Percentiles rank a stretch among this genome's conserved stretches.
Evolutionary conservation across 2,888 invertebrate species (phyloP).

Genomic region (Tenthredo mesomela): DNA sequence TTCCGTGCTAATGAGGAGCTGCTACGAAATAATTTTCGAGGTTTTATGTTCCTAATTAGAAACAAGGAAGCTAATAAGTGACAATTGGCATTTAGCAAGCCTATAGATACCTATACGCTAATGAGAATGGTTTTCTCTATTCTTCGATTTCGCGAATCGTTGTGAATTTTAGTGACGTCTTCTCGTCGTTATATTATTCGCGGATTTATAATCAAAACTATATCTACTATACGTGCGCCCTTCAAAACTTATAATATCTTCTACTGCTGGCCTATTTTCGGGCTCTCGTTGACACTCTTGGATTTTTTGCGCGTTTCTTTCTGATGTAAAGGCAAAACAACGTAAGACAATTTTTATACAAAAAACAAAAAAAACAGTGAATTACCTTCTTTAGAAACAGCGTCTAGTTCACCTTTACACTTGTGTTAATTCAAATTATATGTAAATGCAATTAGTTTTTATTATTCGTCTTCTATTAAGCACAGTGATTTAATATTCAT

Average conservation of each 20-base stretch:
- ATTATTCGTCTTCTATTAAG: neutral
- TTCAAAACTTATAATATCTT: conserved; percentile 31
- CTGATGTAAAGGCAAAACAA: neutral
- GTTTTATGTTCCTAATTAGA: neutral
- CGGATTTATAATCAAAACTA: neutral
- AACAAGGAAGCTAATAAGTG: neutral
- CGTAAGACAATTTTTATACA: neutral
- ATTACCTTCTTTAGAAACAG: neutral
- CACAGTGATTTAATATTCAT: neutral
- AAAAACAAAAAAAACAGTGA: neutral
- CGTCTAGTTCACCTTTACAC: conserved; percentile 7
- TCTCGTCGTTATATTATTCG: neutral
- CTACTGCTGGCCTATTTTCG: conserved; percentile 26
- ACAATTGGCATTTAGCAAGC: conserved; percentile 10
- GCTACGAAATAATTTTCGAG: neutral
- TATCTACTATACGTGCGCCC: neutral
- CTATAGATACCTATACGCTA: neutral
- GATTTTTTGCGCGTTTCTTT: conserved; percentile 4
- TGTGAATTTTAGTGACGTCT: neutral
- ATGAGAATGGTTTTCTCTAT: neutral
- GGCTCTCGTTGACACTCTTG: conserved; percentile 29
- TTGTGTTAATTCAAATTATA: neutral
- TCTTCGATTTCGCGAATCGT: neutral
- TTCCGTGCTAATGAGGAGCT: neutral
- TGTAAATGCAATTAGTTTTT: neutral